phyloP scores from a whole-genome alignment of 2,797 vertebrate species.

The Sebastes matsubarae region DNA sequence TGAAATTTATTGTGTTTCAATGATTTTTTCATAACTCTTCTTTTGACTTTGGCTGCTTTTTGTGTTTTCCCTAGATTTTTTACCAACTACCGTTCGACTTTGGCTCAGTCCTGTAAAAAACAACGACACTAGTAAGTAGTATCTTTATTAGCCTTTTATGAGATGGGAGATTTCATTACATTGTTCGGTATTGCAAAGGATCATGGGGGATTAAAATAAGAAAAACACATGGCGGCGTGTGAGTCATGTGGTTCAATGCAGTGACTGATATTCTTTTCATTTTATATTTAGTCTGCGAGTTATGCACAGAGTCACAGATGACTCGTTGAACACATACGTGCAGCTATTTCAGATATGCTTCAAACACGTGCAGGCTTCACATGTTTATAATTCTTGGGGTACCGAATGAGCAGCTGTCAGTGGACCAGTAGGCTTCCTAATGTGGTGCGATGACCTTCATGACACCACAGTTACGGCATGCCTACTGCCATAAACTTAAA shows the following conservation, averaged over 20 bases:
- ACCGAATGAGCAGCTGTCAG: slow-evolving; percentile 56
- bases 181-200: neutral
- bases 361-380: slow-evolving; percentile 36
- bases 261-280: slow-evolving; percentile 20
- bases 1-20: neutral
- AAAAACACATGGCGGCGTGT: slow-evolving; percentile 20
- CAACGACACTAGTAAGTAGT: neutral
- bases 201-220: neutral
- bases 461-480: neutral
- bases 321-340: slow-evolving; percentile 34
- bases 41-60: neutral
- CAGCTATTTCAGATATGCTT: slow-evolving; percentile 49
- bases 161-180: neutral
- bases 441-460: neutral
- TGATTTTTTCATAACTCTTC: neutral
- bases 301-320: slow-evolving; percentile 36
- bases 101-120: neutral
- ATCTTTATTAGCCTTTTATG: neutral
- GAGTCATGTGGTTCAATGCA: slow-evolving; percentile 4
- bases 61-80: neutral
- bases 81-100: neutral
- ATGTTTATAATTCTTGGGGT: slow-evolving; percentile 44
- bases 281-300: slow-evolving; percentile 66
- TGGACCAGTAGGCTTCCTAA: slow-evolving; percentile 3
- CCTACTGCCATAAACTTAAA: neutral